Evolutionary conservation across 2,888 invertebrate species (phyloP).

Genomic region (Melanchra persicariae): DNA sequence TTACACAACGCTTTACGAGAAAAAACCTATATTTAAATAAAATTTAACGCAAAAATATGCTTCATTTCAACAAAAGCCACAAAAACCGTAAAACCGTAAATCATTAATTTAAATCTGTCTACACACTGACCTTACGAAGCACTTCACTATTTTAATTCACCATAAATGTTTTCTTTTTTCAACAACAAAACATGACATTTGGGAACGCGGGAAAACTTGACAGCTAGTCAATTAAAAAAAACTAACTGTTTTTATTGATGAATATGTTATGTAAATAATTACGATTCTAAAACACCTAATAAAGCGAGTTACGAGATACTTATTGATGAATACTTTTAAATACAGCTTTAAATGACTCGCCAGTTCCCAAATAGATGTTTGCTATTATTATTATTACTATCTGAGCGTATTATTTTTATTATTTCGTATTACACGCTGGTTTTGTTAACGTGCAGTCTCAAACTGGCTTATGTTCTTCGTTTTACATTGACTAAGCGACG

Average conservation of each 20-base stretch:
- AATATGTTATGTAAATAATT: constrained; percentile 6
- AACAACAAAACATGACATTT: constrained; percentile 5
- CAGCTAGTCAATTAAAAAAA: not conserved
- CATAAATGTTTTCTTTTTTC: constrained; percentile 13
- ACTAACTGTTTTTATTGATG: too few species aligned
- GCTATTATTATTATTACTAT: constrained; percentile 31
- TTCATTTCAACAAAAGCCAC: not conserved
- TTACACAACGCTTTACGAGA: not conserved
- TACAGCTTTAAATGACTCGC: not conserved
- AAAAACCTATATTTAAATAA: not conserved
- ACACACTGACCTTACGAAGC: constrained; percentile 52
- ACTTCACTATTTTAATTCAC: constrained; percentile 60
- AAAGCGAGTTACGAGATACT: not conserved
- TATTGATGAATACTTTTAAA: constrained; percentile 1
- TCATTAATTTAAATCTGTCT: constrained; percentile 27
- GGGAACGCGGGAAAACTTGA: constrained; percentile 38
- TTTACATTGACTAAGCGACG: constrained; percentile 71
- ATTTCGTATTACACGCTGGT: constrained; percentile 67
- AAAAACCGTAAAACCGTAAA: constrained; percentile 37
- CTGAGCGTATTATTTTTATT: constrained; percentile 56
- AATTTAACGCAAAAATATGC: not conserved
- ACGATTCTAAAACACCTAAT: not conserved
- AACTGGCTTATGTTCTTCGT: constrained; percentile 82
- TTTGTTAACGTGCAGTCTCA: constrained; percentile 80
- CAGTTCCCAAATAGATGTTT: constrained; percentile 23